Evolutionary conservation across 2,113 vertebrate genomes (phyloP).

Genomic region (Eurystomus gularis): DNA sequence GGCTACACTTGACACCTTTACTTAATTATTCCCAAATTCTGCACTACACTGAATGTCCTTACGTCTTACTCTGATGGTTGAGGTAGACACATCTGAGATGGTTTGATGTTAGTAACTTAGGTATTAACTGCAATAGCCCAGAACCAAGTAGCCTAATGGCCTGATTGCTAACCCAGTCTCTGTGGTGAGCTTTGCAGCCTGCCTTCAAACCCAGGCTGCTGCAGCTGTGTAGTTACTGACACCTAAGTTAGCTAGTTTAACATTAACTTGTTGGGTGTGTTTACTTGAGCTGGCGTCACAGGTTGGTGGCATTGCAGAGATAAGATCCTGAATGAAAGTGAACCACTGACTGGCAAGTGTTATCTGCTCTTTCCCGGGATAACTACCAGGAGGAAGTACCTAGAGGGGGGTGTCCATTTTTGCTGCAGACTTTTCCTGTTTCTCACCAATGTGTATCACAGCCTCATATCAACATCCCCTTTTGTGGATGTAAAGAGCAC

Average conservation of each 20-base stretch:
- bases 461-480: neutral
- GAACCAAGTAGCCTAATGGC: neutral
- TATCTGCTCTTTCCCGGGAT: neutral
- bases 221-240: neutral
- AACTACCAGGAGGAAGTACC: neutral
- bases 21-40: neutral
- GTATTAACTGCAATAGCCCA: neutral
- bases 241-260: neutral
- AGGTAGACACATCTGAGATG: neutral
- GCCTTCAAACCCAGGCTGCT: neutral
- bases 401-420: neutral
- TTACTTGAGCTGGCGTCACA: neutral
- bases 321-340: slow-evolving; percentile 58
- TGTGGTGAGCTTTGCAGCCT: neutral
- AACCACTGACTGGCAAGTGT: slow-evolving; percentile 2
- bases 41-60: neutral
- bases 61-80: neutral
- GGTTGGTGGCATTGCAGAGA: slow-evolving; percentile 18
- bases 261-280: slow-evolving; percentile 1
- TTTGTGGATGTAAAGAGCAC: neutral
- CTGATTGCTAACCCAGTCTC: neutral
- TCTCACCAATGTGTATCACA: neutral
- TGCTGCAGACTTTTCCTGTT: neutral
- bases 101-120: neutral
- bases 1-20: neutral